Percentiles rank a stretch among this genome's conserved stretches.
phyloP scores from a whole-genome alignment of 2,113 vertebrate genomes.

The Sturnus vulgaris region DNA sequence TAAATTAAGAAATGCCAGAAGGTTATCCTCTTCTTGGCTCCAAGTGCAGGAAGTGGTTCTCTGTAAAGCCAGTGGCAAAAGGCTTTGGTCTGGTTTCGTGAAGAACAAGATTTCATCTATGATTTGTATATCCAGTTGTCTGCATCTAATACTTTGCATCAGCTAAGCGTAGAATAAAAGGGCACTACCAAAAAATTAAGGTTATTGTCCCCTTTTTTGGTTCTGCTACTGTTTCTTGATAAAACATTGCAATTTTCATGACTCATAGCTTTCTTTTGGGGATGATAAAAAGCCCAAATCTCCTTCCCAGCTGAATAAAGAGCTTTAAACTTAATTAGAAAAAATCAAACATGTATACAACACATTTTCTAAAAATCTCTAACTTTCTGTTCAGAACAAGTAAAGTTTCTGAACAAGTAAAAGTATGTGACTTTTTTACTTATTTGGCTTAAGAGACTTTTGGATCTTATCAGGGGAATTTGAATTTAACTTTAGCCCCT shows the following conservation, averaged over 20 bases:
- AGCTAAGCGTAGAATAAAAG: not conserved
- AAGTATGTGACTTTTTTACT: not conserved
- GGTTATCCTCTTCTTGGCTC: not conserved
- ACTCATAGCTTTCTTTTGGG: not conserved
- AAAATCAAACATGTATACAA: not conserved
- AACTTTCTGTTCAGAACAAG: not conserved
- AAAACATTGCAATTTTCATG: not conserved
- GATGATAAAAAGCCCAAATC: not conserved
- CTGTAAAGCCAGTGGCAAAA: not conserved
- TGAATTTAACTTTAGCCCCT: not conserved
- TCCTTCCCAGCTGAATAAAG: not conserved
- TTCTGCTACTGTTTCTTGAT: not conserved
- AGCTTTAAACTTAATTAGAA: not conserved
- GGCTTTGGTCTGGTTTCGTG: not conserved
- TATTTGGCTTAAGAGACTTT: not conserved
- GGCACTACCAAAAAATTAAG: not conserved
- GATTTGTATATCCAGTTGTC: not conserved
- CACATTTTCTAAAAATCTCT: not conserved
- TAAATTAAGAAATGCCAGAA: constrained; percentile 16
- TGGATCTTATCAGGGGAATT: not conserved
- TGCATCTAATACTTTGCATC: not conserved
- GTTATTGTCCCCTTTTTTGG: not conserved
- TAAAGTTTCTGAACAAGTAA: not conserved
- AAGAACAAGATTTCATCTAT: not conserved
- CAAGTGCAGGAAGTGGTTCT: not conserved